Base-by-base conservation (phyloP, 2,113 vertebrate species). In the Noturus placidus region DNA sequence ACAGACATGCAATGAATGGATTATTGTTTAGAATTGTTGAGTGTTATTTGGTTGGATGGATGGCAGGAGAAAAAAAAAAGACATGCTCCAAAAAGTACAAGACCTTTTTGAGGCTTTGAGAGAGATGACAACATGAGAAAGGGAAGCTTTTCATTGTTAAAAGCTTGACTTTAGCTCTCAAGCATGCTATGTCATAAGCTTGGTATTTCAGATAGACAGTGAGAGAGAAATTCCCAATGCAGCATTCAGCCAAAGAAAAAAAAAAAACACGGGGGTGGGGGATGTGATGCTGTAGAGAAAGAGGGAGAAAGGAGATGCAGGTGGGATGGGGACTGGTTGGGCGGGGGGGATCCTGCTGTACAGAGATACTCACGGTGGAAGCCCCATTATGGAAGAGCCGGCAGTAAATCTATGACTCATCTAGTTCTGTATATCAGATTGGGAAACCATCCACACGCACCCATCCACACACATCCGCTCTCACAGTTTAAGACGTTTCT, bases 351-450 rank as follows among this genome's bases (percentile, higher is more conserved):
- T 90, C 59, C 85, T 89, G 83, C 87, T 89, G 88, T 88, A 83
- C 63, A 81, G 67, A 56, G 77, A 63, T 35, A 27, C 81, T 86
- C 76, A 67, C 25, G 89, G 89, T 91, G 90, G 85, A 91, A 91
- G 85, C 89, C 90, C 89, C 65, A 38, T 88, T 74, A 88, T 84
- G 42, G 82, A 87, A 89, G 50, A 85, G 80, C 63, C 78, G 52
- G 86, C 84, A 90, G 57, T 84, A 86, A 83, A 84, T 67, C 80
- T 80, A 86, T 91, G 90, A 91, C 77, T 91, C 90, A 91, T 89
- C 82, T 82, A 42, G 88, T 85, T 74, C 85, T 86, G 50, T 59
- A 88, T 33, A 63, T 86, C 69, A 84, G 17, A 88, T 38, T 10
- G 22, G 30, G 83, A 77, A 22, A 8, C 61, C 57, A 56, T 88